These are phyloP conservation scores for Acleris cristana DNA, from an alignment of 2,888 invertebrate genomes.

Conservation along the genomic window DNA sequence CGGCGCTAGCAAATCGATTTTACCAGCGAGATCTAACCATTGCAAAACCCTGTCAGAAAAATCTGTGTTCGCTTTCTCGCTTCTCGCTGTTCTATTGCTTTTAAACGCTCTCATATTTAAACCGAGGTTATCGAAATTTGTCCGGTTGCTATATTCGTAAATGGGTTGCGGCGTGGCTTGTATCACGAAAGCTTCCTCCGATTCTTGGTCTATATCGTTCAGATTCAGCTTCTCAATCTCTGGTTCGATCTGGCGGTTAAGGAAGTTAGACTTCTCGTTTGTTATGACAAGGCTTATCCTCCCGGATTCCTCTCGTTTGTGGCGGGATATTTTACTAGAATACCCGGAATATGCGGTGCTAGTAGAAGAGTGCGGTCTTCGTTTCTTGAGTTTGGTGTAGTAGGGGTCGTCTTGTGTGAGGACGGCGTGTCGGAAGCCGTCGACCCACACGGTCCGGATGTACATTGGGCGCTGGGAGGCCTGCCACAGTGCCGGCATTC, in stretches of 20 bases:
- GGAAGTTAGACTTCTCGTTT: conserved; percentile 57
- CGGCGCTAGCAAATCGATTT: conserved; percentile 73
- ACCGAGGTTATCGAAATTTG: conserved; percentile 49
- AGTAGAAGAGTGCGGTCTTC: conserved; percentile 68
- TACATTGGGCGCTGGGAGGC: conserved; percentile 85
- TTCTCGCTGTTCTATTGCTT: conserved; percentile 67
- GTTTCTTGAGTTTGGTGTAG: conserved; percentile 58
- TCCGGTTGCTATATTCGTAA: conserved; percentile 53
- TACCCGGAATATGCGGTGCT: conserved; percentile 45
- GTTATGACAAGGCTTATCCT: conserved; percentile 67
- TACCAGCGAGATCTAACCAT: conserved; percentile 91
- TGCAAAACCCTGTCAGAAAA: conserved; percentile 89
- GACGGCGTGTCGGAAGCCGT: conserved; percentile 88
- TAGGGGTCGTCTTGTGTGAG: conserved; percentile 86
- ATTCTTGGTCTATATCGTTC: conserved; percentile 59
- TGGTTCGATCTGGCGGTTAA: conserved; percentile 50
- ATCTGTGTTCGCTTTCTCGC: conserved; percentile 70
- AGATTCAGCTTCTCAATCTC: conserved; percentile 65
- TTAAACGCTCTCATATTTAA: conserved; percentile 66
- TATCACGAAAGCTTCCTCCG: conserved; percentile 62
- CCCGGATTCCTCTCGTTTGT: conserved; percentile 52
- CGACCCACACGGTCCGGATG: conserved; percentile 87
- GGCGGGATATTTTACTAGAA: conserved; percentile 47
- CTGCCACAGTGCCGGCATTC: conserved; percentile 85
- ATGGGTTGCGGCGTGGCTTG: conserved; percentile 62